Conservation (phyloP, 2,888 invertebrate species). For the Malacosoma neustria region DNA sequence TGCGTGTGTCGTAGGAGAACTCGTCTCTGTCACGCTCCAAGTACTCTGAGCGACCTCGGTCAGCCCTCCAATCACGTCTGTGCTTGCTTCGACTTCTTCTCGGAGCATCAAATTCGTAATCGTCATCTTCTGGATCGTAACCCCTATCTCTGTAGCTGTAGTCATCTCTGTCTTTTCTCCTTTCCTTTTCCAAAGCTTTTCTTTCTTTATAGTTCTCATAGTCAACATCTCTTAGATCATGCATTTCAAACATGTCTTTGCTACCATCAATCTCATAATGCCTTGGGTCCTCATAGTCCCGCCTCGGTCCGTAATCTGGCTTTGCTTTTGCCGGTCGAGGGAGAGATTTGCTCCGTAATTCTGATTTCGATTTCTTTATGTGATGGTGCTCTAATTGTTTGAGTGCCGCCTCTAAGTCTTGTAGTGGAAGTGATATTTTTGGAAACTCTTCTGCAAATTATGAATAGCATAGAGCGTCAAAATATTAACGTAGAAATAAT, state of each 20-base stretch:
- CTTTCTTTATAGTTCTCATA: constrained; percentile 68
- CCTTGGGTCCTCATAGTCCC: constrained; percentile 41
- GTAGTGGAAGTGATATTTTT: constrained; percentile 57
- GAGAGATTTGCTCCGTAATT: constrained; percentile 50
- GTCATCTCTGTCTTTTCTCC: constrained; percentile 33
- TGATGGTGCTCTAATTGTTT: constrained; percentile 53
- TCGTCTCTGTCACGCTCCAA: constrained; percentile 43
- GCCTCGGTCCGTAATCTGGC: constrained; percentile 42
- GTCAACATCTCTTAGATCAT: constrained; percentile 57
- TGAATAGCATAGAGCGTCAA: neutral
- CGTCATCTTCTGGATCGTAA: constrained; percentile 62
- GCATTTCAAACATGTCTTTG: constrained; percentile 59
- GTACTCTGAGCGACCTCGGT: constrained; percentile 49
- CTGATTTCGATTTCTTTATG: constrained; percentile 35
- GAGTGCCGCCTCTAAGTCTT: constrained; percentile 60
- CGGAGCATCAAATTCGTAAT: constrained; percentile 51
- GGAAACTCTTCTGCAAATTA: constrained; percentile 46
- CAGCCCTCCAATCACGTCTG: constrained; percentile 29
- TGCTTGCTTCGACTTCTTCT: constrained; percentile 29
- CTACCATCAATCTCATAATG: constrained; percentile 41
- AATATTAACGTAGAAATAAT: no score
- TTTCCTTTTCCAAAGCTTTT: constrained; percentile 42
- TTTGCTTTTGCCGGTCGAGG: constrained; percentile 48
- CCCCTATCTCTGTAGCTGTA: constrained; percentile 40
- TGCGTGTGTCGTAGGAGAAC: constrained; percentile 23